phyloP scores from a whole-genome alignment of 2,113 vertebrate species.

The Halichoeres trimaculatus region DNA sequence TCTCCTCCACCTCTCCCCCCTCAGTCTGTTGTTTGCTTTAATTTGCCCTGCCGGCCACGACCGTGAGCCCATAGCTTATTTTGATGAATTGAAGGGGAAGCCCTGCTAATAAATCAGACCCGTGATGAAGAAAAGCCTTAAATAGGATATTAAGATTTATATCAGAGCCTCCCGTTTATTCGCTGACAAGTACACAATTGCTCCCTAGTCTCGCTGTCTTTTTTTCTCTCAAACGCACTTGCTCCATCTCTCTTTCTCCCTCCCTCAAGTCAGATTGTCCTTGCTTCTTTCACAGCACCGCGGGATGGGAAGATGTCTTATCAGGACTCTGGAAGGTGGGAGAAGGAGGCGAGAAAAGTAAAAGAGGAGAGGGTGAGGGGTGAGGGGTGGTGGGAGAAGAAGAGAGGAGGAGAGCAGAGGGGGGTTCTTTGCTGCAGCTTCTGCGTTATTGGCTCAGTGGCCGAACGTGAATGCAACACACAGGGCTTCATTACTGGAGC shows the following conservation, averaged over 20 bases:
- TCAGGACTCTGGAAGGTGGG: conserved; percentile 43
- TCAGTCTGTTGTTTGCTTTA: conserved; percentile 67
- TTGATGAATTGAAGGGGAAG: conserved; percentile 78
- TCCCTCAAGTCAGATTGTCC: conserved; percentile 57
- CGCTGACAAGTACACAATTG: conserved; percentile 76
- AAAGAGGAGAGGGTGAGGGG: conserved; percentile 11
- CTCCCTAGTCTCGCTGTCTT: conserved; percentile 60
- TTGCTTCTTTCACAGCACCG: conserved; percentile 26
- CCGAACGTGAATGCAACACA: conserved; percentile 69
- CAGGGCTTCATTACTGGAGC: conserved; percentile 71
- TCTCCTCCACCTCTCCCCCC: background rate
- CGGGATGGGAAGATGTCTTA: conserved; percentile 60
- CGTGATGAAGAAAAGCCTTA: conserved; percentile 81
- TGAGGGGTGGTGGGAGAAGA: background rate
- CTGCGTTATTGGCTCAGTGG: conserved; percentile 72
- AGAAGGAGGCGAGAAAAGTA: conserved; percentile 23
- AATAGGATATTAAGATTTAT: conserved; percentile 85
- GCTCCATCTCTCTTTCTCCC: conserved; percentile 29
- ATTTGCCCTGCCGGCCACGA: conserved; percentile 44
- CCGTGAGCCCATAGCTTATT: conserved; percentile 73
- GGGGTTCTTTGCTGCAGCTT: conserved; percentile 49
- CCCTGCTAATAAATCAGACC: conserved; percentile 77
- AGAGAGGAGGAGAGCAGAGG: conserved; percentile 11
- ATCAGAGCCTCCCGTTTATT: conserved; percentile 68
- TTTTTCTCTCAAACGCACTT: conserved; percentile 30